Evolutionary conservation across 2,888 invertebrate species (phyloP).

Genomic region (Teleogryllus oceanicus): DNA sequence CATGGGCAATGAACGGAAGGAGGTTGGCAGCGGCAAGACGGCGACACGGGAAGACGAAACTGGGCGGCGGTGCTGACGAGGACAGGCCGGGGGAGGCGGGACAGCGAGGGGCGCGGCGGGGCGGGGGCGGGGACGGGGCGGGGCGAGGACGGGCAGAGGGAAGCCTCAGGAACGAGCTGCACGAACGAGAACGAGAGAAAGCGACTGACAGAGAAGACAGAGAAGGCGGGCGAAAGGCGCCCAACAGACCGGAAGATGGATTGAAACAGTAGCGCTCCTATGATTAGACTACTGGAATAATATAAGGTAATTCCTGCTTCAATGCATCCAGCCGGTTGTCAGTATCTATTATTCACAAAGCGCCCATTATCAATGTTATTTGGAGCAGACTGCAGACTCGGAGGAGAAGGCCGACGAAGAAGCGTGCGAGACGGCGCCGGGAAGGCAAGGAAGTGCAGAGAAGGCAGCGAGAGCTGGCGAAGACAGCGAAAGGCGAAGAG

Average conservation of each 20-base stretch:
- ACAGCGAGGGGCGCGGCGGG: neutral
- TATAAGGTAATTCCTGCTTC: slow-evolving; percentile 18
- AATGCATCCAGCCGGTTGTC: neutral
- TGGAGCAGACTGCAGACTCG: neutral
- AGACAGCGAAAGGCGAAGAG: too few relatives aligned
- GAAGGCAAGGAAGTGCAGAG: too few relatives aligned
- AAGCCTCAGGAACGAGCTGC: neutral
- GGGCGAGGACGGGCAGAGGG: neutral
- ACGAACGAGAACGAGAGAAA: neutral
- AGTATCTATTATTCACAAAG: slow-evolving; percentile 18
- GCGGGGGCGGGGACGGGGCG: neutral
- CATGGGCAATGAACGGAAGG: slow-evolving; percentile 18
- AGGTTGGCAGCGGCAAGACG: neutral
- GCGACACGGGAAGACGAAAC: neutral
- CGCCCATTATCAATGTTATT: slow-evolving; percentile 18
- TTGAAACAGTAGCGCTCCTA: neutral
- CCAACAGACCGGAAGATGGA: neutral
- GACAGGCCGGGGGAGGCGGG: neutral
- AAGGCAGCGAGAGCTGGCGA: too few relatives aligned
- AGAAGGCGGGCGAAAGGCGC: neutral
- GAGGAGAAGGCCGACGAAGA: neutral
- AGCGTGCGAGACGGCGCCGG: neutral
- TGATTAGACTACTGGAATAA: slow-evolving; percentile 18
- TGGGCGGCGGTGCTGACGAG: neutral
- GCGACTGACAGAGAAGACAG: neutral